Base-by-base conservation (phyloP, 2,888 invertebrate species). In the Parnassius mnemosyne region DNA sequence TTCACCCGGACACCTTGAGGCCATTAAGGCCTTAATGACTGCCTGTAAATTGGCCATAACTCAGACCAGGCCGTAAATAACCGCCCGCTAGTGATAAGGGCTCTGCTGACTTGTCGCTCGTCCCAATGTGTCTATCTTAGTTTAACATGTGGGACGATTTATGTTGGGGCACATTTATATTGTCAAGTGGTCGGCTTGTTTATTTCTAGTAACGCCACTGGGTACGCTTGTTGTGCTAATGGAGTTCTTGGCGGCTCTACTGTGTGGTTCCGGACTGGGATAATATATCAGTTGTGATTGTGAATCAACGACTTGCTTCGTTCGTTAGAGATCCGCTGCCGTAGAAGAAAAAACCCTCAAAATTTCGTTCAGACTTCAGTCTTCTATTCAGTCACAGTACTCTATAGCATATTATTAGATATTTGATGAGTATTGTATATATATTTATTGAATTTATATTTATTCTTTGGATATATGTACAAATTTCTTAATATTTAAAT, bases 11-110 rank as follows among this genome's bases (percentile, higher is more conserved):
- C 90, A 90, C 90, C 89, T 90, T 60, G 63, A 71, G 85, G 85
- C 87, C 89, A 89, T 89, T 90, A 89, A 84, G 86, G 84, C 81
- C 83, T 85, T 91, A 91, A 91, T 90, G 91, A 89, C 89, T 89
- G 85, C 78, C 87, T 89, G 90, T 86, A 89, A 90, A 91, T 91
- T 89, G 90, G 89, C 90, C 88, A 88, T 90, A 91, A 90, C 81
- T 91, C 90, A 89, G 86, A 73, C 75, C 71, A 69, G 75, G 80
- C 81, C 84, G 84, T 91, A 91, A 90, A 91, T 91, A 91, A 90
- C 88, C 71, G 80, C 76, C 74, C 76, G 74, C 75, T 75, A 77
- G 84, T 87, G 90, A 90, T 90, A 90, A 91, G 89, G 90, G 88
- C 85, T 68, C 78, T 71, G 89, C 87, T 86, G 89, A 88, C 78